A percentile compares a stretch with the other conserved stretches of the same genome.
Evolutionary conservation across 2,888 invertebrate species (phyloP).

Genomic region (Pomacea canaliculata): DNA sequence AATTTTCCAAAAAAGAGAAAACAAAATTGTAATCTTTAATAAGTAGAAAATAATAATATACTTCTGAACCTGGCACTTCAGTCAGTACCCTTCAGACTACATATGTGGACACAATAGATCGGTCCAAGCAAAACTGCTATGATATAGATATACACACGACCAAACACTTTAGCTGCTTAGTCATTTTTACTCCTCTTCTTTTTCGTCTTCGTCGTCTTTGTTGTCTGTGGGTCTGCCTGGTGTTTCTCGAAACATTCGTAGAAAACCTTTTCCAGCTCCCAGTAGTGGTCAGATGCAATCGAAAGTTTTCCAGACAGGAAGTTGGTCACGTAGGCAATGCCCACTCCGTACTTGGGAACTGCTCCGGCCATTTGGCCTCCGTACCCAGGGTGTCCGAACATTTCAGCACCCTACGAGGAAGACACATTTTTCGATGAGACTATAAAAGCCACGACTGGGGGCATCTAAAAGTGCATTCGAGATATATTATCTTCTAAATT

Average conservation of each 20-base stretch:
- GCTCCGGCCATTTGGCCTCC: constrained; percentile 68
- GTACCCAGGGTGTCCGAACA: constrained; percentile 65
- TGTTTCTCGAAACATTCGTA: constrained; percentile 29
- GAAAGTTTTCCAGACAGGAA: constrained; percentile 29
- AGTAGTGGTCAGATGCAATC: constrained; percentile 9
- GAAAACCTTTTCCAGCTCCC: constrained; percentile 17
- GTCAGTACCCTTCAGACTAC: no score
- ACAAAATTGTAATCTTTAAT: no score
- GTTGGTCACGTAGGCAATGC: constrained; percentile 68
- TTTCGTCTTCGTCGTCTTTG: not conserved
- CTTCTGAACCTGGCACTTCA: no score
- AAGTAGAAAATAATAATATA: no score
- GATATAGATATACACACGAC: no score
- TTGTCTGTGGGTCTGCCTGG: not conserved
- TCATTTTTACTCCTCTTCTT: not conserved
- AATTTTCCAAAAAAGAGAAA: no score
- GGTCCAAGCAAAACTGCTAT: no score
- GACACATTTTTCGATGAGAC: not conserved
- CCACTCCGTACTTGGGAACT: constrained; percentile 63
- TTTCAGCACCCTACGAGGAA: constrained; percentile 37
- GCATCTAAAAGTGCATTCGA: not conserved
- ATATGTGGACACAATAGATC: no score
- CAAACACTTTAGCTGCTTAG: no score
- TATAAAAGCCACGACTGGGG: not conserved
- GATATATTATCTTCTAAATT: not conserved